These are phyloP conservation scores for Dicycla oo DNA, from an alignment of 2,888 invertebrate species.

Conservation along the genomic window DNA sequence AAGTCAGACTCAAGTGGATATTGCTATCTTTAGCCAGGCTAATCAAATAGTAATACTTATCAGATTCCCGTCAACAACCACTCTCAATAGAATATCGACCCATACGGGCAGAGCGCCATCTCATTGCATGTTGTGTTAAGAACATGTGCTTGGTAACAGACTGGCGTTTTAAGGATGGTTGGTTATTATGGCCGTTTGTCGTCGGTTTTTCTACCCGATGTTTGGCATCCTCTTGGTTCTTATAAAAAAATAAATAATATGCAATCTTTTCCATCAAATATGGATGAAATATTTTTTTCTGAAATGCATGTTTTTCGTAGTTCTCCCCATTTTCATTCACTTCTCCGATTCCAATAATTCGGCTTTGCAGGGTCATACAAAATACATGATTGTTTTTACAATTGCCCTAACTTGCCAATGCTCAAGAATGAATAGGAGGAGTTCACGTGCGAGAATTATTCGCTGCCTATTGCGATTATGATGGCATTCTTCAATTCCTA, in stretches of 20 bases:
- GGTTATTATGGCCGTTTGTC: not conserved
- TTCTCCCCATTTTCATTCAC: not conserved
- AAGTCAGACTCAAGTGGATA: slow-evolving; percentile 4
- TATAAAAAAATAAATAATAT: not conserved
- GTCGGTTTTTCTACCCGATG: not conserved
- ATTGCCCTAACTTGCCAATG: slow-evolving; percentile 4
- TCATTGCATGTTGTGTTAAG: slow-evolving; percentile 8
- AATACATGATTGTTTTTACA: not conserved
- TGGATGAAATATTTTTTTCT: not conserved
- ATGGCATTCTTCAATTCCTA: not conserved
- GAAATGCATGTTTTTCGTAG: not conserved
- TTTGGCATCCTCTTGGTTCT: slow-evolving; percentile 1
- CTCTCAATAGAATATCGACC: slow-evolving; percentile 42
- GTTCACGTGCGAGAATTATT: slow-evolving; percentile 8
- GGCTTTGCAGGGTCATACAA: not conserved
- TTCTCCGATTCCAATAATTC: not conserved
- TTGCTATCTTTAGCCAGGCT: slow-evolving; percentile 21
- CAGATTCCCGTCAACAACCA: slow-evolving; percentile 27
- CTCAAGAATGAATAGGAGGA: not conserved
- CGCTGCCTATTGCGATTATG: slow-evolving; percentile 6
- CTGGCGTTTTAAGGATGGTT: not conserved
- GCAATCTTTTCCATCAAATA: not conserved
- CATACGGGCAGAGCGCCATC: slow-evolving; percentile 14
- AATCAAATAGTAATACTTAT: slow-evolving; percentile 25
- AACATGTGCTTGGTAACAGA: slow-evolving; percentile 7